Evolutionary conservation across 2,113 vertebrate genomes (phyloP), one percentile per base, ranked within the genome.

Genomic region (Apeltes quadracus): DNA sequence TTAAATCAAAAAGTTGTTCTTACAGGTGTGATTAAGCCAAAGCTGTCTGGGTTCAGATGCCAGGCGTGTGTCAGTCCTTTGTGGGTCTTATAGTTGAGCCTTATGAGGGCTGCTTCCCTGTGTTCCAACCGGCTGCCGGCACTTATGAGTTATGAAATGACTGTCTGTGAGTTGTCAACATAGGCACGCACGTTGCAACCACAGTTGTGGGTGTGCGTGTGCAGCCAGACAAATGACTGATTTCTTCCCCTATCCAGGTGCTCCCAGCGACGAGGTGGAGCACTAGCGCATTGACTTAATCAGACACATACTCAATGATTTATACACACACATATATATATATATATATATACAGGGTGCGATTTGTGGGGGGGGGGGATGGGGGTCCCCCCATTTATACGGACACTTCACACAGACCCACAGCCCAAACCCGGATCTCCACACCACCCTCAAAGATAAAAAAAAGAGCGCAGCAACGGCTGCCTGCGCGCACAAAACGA

Each of bases 191-290:
- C 51, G 65, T 48, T 77, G 50, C 74, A 75, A 32, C 64, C 55
- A 18, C 2, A 1, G 15, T 59, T 70, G 36, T 66, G 61, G 53
- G 48, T 71, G 32, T 72, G 36, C 50, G 65, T 71, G 12, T 61
- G 56, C 7, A 46, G 58, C 61, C 75, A 85, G 81, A 85, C 81
- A 23, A 41, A 67, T 65, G 81, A 79, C 84, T 84, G 64, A 48
- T 54, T 54, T 22, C 34, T 50, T 61, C 38, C 38, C 25, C 61
- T 41, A 71, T 66, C 57, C 79, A 78, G 69, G 65, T 70, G 77
- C 66, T 79, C 62, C 32, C 61, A 25, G 62, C 18, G 32, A 65
- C 78, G 81, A 87, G 80, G 83, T 79, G 90, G 71, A 85, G 79
- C 82, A 83, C 84, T 65, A 69, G 56, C 48, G 69, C 23, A 22